Conservation (phyloP, 2,113 vertebrate species). For the Labrus mixtus region DNA sequence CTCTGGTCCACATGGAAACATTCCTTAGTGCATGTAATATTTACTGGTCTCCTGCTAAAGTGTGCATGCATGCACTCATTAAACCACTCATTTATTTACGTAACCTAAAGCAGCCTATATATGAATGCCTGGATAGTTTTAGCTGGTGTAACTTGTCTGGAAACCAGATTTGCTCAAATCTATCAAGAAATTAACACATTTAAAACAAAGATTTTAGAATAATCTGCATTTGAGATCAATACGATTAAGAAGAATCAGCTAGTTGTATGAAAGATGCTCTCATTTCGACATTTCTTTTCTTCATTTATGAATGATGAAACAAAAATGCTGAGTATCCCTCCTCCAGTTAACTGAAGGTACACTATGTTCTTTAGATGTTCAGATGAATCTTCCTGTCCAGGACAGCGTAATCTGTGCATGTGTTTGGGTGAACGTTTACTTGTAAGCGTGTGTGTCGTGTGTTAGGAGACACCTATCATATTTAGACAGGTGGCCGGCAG, state of each 20-base stretch:
- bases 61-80: no score
- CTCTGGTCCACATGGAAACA: not conserved
- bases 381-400: slow-evolving; percentile 4
- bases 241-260: no score
- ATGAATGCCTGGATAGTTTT: no score
- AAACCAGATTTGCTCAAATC: no score
- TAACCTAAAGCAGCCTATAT: no score
- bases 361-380: slow-evolving; percentile 21
- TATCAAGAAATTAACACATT: no score
- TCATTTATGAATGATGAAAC: not conserved
- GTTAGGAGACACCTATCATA: slow-evolving; percentile 56
- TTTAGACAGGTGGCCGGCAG: slow-evolving; percentile 72
- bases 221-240: no score
- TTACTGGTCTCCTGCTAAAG: no score
- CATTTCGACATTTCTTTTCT: not conserved
- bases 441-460: slow-evolving; percentile 20
- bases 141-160: no score
- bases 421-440: slow-evolving; percentile 25
- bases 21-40: no score
- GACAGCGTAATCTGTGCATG: slow-evolving; percentile 47
- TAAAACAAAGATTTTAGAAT: no score
- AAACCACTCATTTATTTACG: no score
- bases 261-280: not conserved
- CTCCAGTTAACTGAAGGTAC: slow-evolving; percentile 16
- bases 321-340: not conserved